Base-by-base conservation (phyloP, 2,797 vertebrate genomes). In the Remorina albescens region DNA sequence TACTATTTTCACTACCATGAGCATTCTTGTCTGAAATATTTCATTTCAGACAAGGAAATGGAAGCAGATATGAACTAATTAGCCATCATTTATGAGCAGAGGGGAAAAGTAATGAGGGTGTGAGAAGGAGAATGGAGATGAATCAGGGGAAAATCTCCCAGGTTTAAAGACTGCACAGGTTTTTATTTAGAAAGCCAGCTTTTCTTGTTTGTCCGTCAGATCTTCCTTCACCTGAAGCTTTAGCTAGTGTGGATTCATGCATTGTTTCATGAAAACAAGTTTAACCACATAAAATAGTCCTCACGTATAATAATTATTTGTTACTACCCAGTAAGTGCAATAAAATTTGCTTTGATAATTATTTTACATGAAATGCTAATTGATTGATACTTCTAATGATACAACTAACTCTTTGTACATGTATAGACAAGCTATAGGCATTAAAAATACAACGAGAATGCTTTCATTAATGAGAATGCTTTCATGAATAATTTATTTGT, bases 11-110 rank as follows among this genome's bases (percentile, higher is more conserved):
- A 23, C 41, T 1, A 53, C 46, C 55, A 19, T 18, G 9, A 61
- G 74, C 28, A 5, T 8, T 44, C 34, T 23, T 6, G 57, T 50
- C 58, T 85, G 47, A 84, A 80, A 72, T 55, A 72, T 82, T 84
- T 68, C 66, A 72, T 82, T 84, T 68, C 66, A 67, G 80, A 69
- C 12, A 60, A 71, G 81, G 61, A 72, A 73, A 88, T 78, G 67
- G 71, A 83, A 72, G 60, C 46, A 0, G 58, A 90, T 86, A 70
- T 6, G 30, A 42, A 67, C 74, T 89, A 84, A 91, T 89, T 89
- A 87, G 78, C 78, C 80, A 56, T 63, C 69, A 60, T 86, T 90
- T 87, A 86, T 66, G 79, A 80, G 56, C 6, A 2, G 26, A 57
- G 69, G 51, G 66, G 44, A 16, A 42, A 7, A 60, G 53, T 68